Base-by-base conservation (phyloP, 2,888 invertebrate species). In the Oscheius sp. region DNA sequence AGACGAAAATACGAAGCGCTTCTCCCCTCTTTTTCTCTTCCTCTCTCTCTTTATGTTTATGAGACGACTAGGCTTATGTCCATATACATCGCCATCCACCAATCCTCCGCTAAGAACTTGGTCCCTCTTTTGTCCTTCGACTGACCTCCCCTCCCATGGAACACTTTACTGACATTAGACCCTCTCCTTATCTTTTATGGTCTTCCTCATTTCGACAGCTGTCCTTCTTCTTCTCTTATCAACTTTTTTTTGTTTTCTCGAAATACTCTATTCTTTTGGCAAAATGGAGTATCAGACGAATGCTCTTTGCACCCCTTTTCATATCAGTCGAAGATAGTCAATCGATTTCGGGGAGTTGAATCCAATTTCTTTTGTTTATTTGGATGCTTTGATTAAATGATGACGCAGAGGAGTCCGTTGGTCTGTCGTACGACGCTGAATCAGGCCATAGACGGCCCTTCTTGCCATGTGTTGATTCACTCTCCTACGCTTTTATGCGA, bases 41-140 rank as follows among this genome's bases (percentile, higher is more conserved):
- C 20, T 52, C 50, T 23, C 48, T 48, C 6, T 52, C 6, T 52
- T 15, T 15, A 15, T 55, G 55, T 55, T 55, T 55, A 55, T 55
- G 55, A 20, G 17, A 12, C 55, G 33, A 10, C 31, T 55, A n/a
- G 55, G 55, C 55, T 55, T 55, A 55, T 55, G 55, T 55, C 55
- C 55, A 55, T 55, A 55, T 55, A 55, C 55, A 55, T 55, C 20
- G 37, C 55, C 25, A 33, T 53, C 33, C 29, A 29, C 5, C 33
- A 55, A 34, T 37, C 55, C 55, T 20, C 55, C 55, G 55, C 37
- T 55, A 55, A 55, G 55, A 55, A 55, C 55, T 55, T 55, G 55
- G 55, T 55, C 55, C 55, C 53, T 42, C 20, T 34, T 55, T 4
- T 31, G 34, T 55, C 55, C 34, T 34, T 34, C 55, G 33, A 33